Conservation (phyloP, 2,797 vertebrate genomes). For the Vespertilio murinus region DNA sequence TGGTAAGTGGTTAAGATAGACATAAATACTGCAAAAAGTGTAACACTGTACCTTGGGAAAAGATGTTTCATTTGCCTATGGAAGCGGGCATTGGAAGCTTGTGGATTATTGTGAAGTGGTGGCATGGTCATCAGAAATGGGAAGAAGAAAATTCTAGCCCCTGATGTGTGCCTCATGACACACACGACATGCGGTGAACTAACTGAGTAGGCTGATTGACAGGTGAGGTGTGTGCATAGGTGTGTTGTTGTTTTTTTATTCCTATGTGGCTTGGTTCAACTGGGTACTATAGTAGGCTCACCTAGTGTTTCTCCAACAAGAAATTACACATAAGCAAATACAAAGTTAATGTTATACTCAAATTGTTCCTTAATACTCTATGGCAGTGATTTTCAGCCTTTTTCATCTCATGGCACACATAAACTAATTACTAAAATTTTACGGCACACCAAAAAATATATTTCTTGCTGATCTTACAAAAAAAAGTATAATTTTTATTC, state of each 20-base stretch:
- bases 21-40: neutral
- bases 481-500: neutral
- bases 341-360: neutral
- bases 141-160: neutral
- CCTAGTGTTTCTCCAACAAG: neutral
- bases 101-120: neutral
- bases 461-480: neutral
- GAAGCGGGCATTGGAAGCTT: neutral
- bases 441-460: neutral
- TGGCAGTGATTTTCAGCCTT: neutral
- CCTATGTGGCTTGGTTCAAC: neutral
- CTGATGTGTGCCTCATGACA: neutral
- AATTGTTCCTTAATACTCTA: neutral
- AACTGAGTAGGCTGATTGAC: neutral
- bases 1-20: neutral
- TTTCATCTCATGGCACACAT: neutral
- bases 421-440: neutral
- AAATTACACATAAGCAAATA: neutral
- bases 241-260: neutral
- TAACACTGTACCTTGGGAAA: neutral
- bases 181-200: fast-evolving
- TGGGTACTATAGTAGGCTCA: too few species aligned
- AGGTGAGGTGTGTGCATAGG: fast-evolving
- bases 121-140: neutral
- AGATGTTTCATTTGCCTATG: neutral